Evolutionary conservation across 2,888 invertebrate genomes (phyloP), one percentile per base, ranked within the genome.

Genomic region (Heliconius aoede): DNA sequence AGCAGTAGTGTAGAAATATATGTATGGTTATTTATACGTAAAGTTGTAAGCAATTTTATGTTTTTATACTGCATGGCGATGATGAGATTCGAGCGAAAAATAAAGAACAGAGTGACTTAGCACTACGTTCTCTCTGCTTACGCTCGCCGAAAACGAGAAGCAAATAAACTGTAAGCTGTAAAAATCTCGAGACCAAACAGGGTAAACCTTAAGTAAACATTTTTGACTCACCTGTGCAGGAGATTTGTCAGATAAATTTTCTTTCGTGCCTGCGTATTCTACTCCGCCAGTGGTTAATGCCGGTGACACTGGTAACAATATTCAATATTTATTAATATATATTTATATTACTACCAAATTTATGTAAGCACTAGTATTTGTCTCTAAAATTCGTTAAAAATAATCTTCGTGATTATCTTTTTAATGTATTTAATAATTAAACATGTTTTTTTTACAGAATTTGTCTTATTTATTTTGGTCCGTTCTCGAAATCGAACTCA

Each of bases 231-330:
- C 88, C 82, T 87, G 87, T 28, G 85, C 78, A 0, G 88, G 87
- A 0, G 88, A 86, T 65, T 86, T 86, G 32, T 87, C 88, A 0
- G 82, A 76, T 13, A 83, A 81, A 1, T 82, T 58, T 68, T 86
- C 85, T 36, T 85, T 85, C 1, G 86, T 78, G 36, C 86, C 84
- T 0, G 86, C 87, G 61, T 89, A 89, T 67, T 87, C 86, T 1
- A 89, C 83, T 3, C 89, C 87, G 0, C 86, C 84, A 3, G 83
- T 78, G 4, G 83, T 76, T 5, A 81, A 77, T 0, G 85, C 79
- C 0, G 87, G 82, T 8, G 83, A 76, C 8, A 78, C 86, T 87
- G 83, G 2, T 74, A 77, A 77, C 24, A 68, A 55, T 11, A 60
- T 21, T 7, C 2, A 46, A 18, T 46, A 7, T 46, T 7, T 46